phyloP scores from a whole-genome alignment of 2,888 invertebrate species.

The Hemaris fuciformis region DNA sequence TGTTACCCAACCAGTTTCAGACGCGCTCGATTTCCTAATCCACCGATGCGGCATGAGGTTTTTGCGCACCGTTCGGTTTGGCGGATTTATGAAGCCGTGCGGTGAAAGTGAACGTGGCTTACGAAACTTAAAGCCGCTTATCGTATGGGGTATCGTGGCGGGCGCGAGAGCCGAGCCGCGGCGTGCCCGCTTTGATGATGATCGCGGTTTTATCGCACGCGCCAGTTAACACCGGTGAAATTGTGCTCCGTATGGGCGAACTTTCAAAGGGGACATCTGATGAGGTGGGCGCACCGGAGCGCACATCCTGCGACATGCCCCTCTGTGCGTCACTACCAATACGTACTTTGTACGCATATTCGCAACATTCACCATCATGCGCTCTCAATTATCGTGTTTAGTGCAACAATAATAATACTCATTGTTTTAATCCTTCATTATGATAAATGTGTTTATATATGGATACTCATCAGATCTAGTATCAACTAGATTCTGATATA shows the following conservation, averaged over 20 bases:
- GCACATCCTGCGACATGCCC: conserved; percentile 69
- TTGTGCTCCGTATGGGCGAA: conserved; percentile 58
- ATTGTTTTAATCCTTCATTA: too few relatives aligned
- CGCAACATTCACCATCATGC: conserved; percentile 33
- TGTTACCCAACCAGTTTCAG: conserved; percentile 62
- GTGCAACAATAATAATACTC: too few relatives aligned
- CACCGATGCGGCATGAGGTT: conserved; percentile 46
- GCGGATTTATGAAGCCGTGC: conserved; percentile 45
- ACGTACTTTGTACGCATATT: conserved; percentile 46
- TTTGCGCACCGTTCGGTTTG: conserved; percentile 45
- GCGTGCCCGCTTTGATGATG: conserved; percentile 22
- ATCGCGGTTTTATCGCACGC: conserved; percentile 50
- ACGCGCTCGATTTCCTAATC: conserved; percentile 58
- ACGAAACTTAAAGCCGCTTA: conserved; percentile 38
- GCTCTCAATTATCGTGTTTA: background rate
- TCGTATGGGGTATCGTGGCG: conserved; percentile 22
- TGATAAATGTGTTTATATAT: too few relatives aligned
- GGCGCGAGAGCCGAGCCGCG: conserved; percentile 14
- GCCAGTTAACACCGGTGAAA: conserved; percentile 66
- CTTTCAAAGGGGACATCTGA: conserved; percentile 69
- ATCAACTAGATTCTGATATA: too few relatives aligned
- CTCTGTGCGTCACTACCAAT: conserved; percentile 34
- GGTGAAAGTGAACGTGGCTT: conserved; percentile 61
- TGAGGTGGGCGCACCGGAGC: conserved; percentile 63
- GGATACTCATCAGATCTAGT: too few relatives aligned